Evolutionary conservation across 2,888 invertebrate genomes (phyloP), one percentile per base, ranked within the genome.

Genomic region (Ectemnius cavifrons): DNA sequence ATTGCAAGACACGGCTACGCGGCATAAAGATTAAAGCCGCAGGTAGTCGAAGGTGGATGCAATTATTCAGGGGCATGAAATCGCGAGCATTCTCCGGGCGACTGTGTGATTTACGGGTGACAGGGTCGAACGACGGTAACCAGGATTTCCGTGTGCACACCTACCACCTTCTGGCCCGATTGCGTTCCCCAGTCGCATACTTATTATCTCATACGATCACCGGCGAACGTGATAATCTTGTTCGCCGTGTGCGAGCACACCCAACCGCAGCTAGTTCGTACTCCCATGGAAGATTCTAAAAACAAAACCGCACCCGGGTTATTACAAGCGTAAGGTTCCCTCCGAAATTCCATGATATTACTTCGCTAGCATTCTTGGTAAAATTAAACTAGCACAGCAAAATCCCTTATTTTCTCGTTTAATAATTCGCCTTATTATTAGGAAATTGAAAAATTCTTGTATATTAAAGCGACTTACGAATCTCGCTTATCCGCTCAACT

Each of bases 51-150:
- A 73, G 73, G 72, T 67, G 77, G 78, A 70, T 60, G 82, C 68
- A 79, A 82, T 82, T 82, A 82, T 82, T 82, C 82, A 80, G 71
- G 62, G 74, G 79, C 77, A 70, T 64, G 82, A 73, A 82, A 82
- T 80, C 71, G 77, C 80, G 73, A 74, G 73, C 77, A 81, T 80
- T 80, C 81, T 75, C 75, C 64, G 60, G 60, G 62, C 69, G 75
- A 64, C 65, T 23, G 72, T 71, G 78, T 80, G 82, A 82, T 82
- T 82, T 82, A 82, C 71, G 77, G 74, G 52, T 46, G 74, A 45
- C 71, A 27, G 72, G 74, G 73, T 74, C 80, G 74, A 81, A 81
- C 79, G 71, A 67, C 67, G 75, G 67, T 79, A 81, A 79, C 79
- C 75, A 66, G 77, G 73, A 81, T 81, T 81, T 81, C 79, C 79